phyloP scores from a whole-genome alignment of 2,888 invertebrate genomes.

The Sarcophaga caerulescens region DNA sequence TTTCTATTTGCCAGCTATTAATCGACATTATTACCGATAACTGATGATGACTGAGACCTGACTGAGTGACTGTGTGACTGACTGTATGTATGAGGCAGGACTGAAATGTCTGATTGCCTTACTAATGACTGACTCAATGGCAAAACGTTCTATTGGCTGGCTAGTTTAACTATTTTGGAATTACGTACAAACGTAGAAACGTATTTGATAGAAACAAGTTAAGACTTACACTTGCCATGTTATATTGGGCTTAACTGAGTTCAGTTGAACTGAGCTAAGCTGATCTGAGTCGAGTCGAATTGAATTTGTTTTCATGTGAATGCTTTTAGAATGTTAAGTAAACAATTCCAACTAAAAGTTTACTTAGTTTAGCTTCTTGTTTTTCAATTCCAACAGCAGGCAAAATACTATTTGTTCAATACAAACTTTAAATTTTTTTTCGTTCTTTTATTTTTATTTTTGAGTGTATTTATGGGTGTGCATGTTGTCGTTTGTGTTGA shows the following conservation, averaged over 20 bases:
- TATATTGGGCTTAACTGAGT: background rate
- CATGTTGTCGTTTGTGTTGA: background rate
- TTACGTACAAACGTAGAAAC: background rate
- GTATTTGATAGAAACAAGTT: background rate
- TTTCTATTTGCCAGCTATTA: constrained; percentile 65
- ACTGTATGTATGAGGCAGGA: constrained; percentile 17
- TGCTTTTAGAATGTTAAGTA: constrained; percentile 75
- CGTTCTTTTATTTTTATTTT: background rate
- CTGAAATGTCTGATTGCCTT: constrained; percentile 8
- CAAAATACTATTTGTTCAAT: constrained; percentile 23
- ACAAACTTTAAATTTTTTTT: constrained; percentile 40
- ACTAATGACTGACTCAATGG: constrained; percentile 13
- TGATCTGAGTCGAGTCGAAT: constrained; percentile 35
- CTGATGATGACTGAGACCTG: background rate
- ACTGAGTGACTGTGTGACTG: background rate
- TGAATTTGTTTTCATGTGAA: constrained; percentile 54
- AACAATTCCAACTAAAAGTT: constrained; percentile 75
- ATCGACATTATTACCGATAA: constrained; percentile 62
- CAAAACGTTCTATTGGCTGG: background rate
- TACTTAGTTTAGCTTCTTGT: constrained; percentile 55
- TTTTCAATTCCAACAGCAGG: constrained; percentile 2
- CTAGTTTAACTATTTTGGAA: constrained; percentile 35
- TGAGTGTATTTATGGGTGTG: background rate
- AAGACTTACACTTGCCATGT: background rate
- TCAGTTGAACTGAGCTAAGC: background rate